Evolutionary conservation across 2,113 vertebrate genomes (phyloP), one percentile per base, ranked within the genome.

Genomic region (Zingel zingel): DNA sequence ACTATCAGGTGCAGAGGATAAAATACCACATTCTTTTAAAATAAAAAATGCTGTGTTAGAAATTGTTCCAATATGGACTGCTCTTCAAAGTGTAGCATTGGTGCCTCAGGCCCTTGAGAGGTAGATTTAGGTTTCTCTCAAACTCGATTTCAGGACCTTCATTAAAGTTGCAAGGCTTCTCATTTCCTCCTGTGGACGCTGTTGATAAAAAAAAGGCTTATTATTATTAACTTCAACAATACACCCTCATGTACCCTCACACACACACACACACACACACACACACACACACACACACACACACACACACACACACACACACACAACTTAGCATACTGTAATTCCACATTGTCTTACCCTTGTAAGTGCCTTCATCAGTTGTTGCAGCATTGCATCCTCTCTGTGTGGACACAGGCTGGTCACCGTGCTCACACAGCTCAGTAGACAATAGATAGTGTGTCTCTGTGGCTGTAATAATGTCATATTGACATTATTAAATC

Each of bases 371-470:
- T 61, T 80, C 61, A 95, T 80, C 54, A 96, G 91, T 21, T 94
- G 91, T 4, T 71, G 86, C n/a, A 96, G 89, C 59, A 96, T 86
- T 9, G 87, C 74, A 0, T 95, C 94, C 86, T 95, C 95, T 86
- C 92, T 88, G 79, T 91, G 89, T 77, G 94, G 93, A 91, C 95
- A 94, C 54, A 94, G 72, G 50, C 89, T 77, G 73, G 92, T 93
- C 76, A 96, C 93, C 14, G 93, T 94, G 59, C 92, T 93, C 84
- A 96, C 90, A 76, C 94, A 96, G 77, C 88, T 90, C 83, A 96
- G 87, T 48, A 96, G 85, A 83, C 95, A 96, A 59, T 78, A 94
- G 58, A 96, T 87, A 27, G 94, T 96, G 85, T 94, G 89, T 59
- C 85, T 91, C 85, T 96, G 95, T 53, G 91, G 36, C 96, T 96